Evolutionary conservation across 2,113 vertebrate genomes (phyloP).

Genomic region (Hydropotes inermis): DNA sequence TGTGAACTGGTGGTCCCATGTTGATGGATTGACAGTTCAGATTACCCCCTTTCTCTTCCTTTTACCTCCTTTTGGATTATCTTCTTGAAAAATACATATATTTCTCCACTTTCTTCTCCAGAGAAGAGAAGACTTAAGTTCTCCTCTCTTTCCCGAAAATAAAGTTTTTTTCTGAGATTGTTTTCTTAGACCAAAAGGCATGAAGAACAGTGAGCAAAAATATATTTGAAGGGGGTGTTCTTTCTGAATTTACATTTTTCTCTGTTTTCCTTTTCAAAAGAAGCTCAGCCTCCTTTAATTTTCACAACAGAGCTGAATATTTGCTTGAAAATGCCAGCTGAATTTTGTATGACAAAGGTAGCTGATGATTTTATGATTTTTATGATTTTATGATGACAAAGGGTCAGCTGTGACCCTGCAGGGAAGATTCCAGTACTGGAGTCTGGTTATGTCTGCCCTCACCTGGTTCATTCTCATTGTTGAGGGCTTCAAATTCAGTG

Average conservation of each 20-base stretch:
- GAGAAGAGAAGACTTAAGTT: background rate
- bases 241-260: background rate
- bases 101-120: background rate
- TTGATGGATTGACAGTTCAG: background rate
- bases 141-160: background rate
- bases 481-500: background rate
- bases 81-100: background rate
- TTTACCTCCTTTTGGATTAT: background rate
- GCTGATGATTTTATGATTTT: background rate
- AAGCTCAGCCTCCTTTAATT: background rate
- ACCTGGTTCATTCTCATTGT: background rate
- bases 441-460: background rate
- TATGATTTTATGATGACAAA: background rate
- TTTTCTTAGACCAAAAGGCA: background rate
- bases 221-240: background rate
- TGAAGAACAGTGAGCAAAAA: background rate
- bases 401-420: background rate
- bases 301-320: background rate
- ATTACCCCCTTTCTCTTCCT: background rate
- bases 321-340: conserved; percentile 13
- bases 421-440: background rate
- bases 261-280: background rate
- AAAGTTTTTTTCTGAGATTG: background rate
- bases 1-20: background rate
- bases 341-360: conserved; percentile 14